Evolutionary conservation across 2,113 vertebrate species (phyloP).

Genomic region (Mesocricetus auratus): DNA sequence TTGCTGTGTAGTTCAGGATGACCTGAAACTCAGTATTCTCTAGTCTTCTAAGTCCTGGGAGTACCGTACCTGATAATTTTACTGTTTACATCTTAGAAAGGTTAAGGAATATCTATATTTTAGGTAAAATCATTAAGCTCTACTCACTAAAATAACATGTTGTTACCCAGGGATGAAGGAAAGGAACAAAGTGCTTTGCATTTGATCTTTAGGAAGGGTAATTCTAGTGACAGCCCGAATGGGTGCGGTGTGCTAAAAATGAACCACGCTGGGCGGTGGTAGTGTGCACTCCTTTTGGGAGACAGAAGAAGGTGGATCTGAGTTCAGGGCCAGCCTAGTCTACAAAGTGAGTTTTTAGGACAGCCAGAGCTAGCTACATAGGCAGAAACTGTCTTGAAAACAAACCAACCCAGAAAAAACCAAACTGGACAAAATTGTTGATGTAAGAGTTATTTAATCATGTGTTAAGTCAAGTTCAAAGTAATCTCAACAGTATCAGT

Average conservation of each 20-base stretch:
- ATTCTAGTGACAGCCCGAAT: neutral
- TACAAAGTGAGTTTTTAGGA: neutral
- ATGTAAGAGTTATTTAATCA: neutral
- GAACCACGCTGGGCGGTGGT: neutral
- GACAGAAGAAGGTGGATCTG: neutral
- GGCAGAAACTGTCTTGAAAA: neutral
- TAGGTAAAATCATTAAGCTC: neutral
- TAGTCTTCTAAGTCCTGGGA: neutral
- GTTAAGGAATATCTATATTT: neutral
- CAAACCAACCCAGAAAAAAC: too few species aligned
- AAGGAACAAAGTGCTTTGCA: neutral
- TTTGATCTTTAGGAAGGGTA: neutral
- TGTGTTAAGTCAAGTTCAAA: neutral
- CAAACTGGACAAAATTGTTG: neutral
- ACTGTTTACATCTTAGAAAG: neutral
- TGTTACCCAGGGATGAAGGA: neutral
- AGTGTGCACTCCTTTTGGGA: neutral
- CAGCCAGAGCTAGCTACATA: neutral
- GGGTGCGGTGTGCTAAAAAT: neutral
- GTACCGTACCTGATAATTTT: neutral
- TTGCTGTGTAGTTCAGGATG: neutral
- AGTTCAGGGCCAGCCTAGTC: neutral
- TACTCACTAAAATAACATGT: neutral
- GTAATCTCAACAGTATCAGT: constrained; percentile 9
- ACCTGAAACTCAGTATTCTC: neutral